Base-by-base conservation (phyloP, 2,888 invertebrate genomes). In the Lepidocyrtoides sp. region DNA sequence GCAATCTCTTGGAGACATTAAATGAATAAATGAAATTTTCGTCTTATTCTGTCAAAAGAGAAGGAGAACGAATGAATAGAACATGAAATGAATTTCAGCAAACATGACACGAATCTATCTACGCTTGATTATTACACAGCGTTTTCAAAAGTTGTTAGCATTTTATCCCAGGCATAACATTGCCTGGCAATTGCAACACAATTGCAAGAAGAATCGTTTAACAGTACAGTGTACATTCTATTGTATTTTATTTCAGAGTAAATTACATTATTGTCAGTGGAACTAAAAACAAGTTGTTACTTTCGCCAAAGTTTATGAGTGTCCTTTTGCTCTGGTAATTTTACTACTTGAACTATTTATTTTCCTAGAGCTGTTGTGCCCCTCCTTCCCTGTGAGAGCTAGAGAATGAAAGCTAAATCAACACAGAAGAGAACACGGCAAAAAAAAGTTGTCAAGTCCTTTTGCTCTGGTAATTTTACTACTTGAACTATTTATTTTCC, bases 21-120 rank as follows among this genome's bases (percentile, higher is more conserved):
- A 82, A 82, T 82, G n/a, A 51, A 51, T 57, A 82, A 60, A 82
- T 82, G 60, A 82, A 82, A 82, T 60, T 82, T 17, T 60, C 32
- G 20, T 57, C 23, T 57, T 54, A 4, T 54, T 57, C 57, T 23
- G 20, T 17, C 54, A 10, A 54, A 5, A 54, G n/a, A 23, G 20
- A 57, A 57, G 7, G 26, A 20, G 23, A 23, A 57, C 57, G 7
- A 57, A 2, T 36, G 36, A 36, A 7, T 36, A 36, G 36, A n/a
- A 54, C 54, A 54, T 7, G 10, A 54, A 1, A 54, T 54, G n/a
- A 17, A 7, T 3, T 17, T 54, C n/a, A n/a, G 36, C 36, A 36
- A 36, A 36, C 36, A 7, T 36, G 36, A 36, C 36, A 7, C 7
- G 36, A 36, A 36, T 36, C 36, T 36, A 4, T 36, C 36, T 7